Conservation (phyloP, 2,113 vertebrate species). For the Aythya baeri region DNA sequence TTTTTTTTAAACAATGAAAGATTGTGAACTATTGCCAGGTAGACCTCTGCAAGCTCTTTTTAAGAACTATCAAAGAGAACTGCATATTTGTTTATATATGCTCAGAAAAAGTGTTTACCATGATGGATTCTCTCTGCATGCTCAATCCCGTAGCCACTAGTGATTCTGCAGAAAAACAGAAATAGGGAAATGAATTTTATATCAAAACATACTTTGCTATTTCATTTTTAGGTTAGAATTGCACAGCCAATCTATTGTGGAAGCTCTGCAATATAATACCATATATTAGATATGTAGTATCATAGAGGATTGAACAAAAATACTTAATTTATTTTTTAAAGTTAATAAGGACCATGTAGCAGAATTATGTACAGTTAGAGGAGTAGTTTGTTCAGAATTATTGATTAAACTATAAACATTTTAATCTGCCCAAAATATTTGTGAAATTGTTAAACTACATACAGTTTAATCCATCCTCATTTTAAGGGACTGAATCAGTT, state of each 20-base stretch:
- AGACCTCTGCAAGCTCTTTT: background rate
- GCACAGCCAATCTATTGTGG: background rate
- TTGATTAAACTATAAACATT: background rate
- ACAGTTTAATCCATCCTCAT: background rate
- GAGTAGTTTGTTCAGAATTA: background rate
- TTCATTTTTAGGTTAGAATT: background rate
- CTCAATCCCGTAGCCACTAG: background rate
- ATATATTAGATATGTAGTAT: background rate
- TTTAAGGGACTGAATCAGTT: background rate
- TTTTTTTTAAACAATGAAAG: background rate
- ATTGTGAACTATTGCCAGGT: background rate
- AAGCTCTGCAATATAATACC: background rate
- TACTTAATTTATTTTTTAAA: background rate
- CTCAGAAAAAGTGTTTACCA: fast-evolving
- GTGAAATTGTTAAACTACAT: background rate
- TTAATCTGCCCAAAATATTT: background rate
- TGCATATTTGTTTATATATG: background rate
- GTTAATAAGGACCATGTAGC: background rate
- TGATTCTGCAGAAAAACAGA: background rate
- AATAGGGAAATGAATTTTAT: background rate
- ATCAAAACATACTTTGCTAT: background rate
- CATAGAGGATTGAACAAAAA: background rate
- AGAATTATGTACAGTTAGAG: background rate
- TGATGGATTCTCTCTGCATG: background rate
- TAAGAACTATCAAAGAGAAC: background rate